phyloP scores from a whole-genome alignment of 2,888 invertebrate species.

The Ariolimax columbianus region DNA sequence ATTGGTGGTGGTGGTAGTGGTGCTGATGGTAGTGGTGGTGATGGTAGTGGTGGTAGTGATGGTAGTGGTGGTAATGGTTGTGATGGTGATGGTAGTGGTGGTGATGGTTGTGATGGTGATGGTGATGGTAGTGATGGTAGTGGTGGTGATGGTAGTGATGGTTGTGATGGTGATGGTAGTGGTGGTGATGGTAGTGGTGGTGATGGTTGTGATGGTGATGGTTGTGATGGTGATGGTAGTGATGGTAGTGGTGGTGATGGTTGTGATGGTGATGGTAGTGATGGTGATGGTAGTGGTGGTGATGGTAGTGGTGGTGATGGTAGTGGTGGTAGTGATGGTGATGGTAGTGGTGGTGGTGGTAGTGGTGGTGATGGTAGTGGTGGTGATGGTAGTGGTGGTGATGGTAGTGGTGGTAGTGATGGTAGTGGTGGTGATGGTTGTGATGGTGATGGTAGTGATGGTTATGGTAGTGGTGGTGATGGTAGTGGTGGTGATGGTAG shows the following conservation, averaged over 20 bases:
- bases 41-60: background rate
- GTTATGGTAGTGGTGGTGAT: conserved; percentile 24
- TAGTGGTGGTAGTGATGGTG: background rate
- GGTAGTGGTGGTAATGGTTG: background rate
- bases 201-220: no score
- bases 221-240: conserved; percentile 31
- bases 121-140: background rate
- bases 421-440: conserved; percentile 29
- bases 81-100: background rate
- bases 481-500: conserved; percentile 16
- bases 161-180: conserved; percentile 19
- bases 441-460: conserved; percentile 28
- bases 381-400: conserved; percentile 14
- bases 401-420: conserved; percentile 20
- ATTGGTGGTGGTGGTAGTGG: background rate
- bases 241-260: background rate
- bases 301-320: background rate
- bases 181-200: conserved; percentile 21
- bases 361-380: conserved; percentile 10
- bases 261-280: background rate
- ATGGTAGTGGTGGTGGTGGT: background rate
- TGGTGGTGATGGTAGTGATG: conserved; percentile 15
- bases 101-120: background rate
- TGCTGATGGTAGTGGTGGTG: background rate
- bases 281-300: background rate